Percentiles rank a stretch among this genome's conserved stretches.
Evolutionary conservation across 2,113 vertebrate genomes (phyloP).

Genomic region (Megalops atlanticus): DNA sequence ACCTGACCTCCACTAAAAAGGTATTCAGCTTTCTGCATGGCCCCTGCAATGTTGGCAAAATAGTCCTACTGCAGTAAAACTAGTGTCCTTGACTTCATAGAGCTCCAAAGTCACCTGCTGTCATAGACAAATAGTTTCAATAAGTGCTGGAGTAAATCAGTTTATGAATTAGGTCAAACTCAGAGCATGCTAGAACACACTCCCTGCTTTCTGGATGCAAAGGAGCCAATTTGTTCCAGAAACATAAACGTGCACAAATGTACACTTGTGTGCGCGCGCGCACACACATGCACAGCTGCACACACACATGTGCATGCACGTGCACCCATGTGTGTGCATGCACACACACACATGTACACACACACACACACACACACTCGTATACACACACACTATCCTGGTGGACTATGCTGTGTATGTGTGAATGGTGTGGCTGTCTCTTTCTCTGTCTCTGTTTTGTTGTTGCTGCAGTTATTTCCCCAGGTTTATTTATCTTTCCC

Average conservation of each 20-base stretch:
- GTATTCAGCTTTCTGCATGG: no score
- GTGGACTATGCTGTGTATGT: background rate
- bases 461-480: slow-evolving; percentile 11
- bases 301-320: slow-evolving; percentile 37
- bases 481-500: slow-evolving; percentile 8
- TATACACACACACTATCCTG: slow-evolving; percentile 4
- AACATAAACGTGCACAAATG: background rate
- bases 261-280: background rate
- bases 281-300: background rate
- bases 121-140: background rate
- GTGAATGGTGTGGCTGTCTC: slow-evolving; percentile 1
- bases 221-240: no score
- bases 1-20: background rate
- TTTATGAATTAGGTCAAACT: no score
- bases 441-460: no score
- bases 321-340: slow-evolving; percentile 5
- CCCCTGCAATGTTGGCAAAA: no score
- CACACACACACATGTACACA: background rate
- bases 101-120: background rate
- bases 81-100: no score
- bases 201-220: no score
- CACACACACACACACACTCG: slow-evolving; percentile 17
- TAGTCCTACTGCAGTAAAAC: no score
- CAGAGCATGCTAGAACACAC: no score
- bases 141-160: no score